These are phyloP conservation scores for Coluber constrictor DNA, from an alignment of 2,797 vertebrate genomes.

Conservation along the genomic window DNA sequence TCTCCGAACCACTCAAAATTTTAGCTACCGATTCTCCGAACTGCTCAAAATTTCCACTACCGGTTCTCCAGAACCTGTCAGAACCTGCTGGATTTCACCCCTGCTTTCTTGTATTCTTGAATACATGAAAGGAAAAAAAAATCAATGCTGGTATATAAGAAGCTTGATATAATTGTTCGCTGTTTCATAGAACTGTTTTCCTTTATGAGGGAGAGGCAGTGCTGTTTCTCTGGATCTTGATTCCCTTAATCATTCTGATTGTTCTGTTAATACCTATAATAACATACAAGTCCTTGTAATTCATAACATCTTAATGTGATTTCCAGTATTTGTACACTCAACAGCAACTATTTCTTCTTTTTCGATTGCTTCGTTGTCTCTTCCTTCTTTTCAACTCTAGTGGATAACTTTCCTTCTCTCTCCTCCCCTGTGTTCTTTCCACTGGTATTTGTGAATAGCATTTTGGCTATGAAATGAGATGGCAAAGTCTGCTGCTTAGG, in stretches of 20 bases:
- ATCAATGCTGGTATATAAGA: background rate
- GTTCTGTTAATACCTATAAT: background rate
- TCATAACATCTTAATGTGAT: background rate
- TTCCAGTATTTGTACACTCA: background rate
- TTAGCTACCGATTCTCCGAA: too few relatives aligned
- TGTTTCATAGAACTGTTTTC: background rate
- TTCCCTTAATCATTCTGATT: background rate
- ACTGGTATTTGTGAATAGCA: background rate
- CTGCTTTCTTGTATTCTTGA: background rate
- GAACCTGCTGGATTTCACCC: too few relatives aligned
- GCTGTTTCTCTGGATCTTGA: background rate
- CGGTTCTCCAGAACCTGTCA: too few relatives aligned
- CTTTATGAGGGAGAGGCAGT: background rate
- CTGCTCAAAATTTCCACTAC: too few relatives aligned
- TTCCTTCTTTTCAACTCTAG: background rate
- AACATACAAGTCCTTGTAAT: background rate
- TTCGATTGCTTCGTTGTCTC: background rate
- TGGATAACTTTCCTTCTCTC: background rate
- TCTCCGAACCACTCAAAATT: too few relatives aligned
- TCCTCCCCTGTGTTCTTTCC: background rate
- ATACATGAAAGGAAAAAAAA: background rate
- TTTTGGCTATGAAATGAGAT: background rate
- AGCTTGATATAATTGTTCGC: background rate
- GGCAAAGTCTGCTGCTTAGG: slow-evolving; percentile 4
- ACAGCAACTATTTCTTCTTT: too few relatives aligned